A percentile compares a stretch with the other conserved stretches of the same genome.
These are phyloP conservation scores for Apis laboriosa DNA, from an alignment of 1,140 invertebrate species.

Conservation along the genomic window DNA sequence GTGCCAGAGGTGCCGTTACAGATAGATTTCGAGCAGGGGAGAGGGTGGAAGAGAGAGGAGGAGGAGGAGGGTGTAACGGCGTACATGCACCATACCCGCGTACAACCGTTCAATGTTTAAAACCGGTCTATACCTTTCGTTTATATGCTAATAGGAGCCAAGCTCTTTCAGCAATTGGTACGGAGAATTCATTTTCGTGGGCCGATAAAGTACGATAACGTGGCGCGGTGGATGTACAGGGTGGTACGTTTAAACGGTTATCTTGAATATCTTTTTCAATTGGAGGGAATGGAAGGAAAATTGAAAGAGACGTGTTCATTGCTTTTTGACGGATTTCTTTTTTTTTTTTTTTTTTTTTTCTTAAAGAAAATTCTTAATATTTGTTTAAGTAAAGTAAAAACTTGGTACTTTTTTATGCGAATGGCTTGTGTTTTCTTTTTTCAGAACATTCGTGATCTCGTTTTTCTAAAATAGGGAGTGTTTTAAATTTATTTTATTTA, in stretches of 20 bases:
- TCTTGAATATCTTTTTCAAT: neutral
- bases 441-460: too few species aligned
- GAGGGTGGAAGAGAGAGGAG: too few species aligned
- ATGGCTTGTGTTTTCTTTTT: too few species aligned
- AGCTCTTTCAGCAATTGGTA: constrained; percentile 33
- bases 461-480: too few species aligned
- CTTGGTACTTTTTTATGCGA: too few species aligned
- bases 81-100: constrained; percentile 5
- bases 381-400: too few species aligned
- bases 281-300: too few species aligned
- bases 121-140: constrained; percentile 8
- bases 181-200: neutral
- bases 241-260: neutral
- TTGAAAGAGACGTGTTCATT: too few species aligned
- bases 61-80: neutral
- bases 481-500: too few species aligned
- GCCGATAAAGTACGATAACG: neutral
- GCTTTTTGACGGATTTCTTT: too few species aligned
- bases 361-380: too few species aligned
- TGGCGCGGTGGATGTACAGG: neutral
- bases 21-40: constrained; percentile 35
- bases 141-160: constrained; percentile 27
- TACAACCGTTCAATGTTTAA: constrained; percentile 34
- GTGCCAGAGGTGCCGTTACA: constrained; percentile 32
- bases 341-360: too few species aligned